Percentiles rank a stretch among this genome's conserved stretches.
Evolutionary conservation across 2,888 invertebrate genomes (phyloP).

Genomic region (Thera britannica): DNA sequence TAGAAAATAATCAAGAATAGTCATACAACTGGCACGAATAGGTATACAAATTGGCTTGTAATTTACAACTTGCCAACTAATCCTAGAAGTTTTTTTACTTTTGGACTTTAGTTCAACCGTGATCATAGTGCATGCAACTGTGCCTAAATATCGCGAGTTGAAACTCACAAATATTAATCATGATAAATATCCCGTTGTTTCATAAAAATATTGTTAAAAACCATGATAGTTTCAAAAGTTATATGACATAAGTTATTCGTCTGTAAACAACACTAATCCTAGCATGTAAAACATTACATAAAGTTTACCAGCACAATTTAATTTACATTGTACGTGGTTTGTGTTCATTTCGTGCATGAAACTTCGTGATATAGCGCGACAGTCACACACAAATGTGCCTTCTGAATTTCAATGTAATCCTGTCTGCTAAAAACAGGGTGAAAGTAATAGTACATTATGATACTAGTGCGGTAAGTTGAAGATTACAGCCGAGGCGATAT

Average conservation of each 20-base stretch:
- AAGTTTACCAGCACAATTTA: constrained; percentile 15
- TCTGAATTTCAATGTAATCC: constrained; percentile 9
- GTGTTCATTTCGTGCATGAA: constrained; percentile 16
- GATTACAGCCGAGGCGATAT: too few relatives aligned
- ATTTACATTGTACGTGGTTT: constrained; percentile 25
- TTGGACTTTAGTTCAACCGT: too few relatives aligned
- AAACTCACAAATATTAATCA: too few relatives aligned
- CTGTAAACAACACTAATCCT: constrained; percentile 3
- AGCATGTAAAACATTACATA: constrained; percentile 19
- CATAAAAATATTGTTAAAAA: too few relatives aligned
- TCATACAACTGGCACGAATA: constrained; percentile 3
- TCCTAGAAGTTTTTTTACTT: too few relatives aligned
- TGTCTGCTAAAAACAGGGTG: neutral
- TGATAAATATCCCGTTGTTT: too few relatives aligned
- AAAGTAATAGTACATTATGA: neutral
- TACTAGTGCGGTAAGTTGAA: too few relatives aligned
- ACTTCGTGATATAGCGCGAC: constrained; percentile 17
- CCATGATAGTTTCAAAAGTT: too few relatives aligned
- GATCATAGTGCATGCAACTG: too few relatives aligned
- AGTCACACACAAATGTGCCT: neutral
- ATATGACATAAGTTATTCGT: too few relatives aligned
- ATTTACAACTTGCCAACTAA: neutral
- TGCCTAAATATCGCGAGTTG: too few relatives aligned
- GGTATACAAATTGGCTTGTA: neutral
- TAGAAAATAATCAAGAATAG: constrained; percentile 15